Evolutionary conservation across 2,888 invertebrate genomes (phyloP), one percentile per base, ranked within the genome.

Genomic region (Hecatera dysodea): DNA sequence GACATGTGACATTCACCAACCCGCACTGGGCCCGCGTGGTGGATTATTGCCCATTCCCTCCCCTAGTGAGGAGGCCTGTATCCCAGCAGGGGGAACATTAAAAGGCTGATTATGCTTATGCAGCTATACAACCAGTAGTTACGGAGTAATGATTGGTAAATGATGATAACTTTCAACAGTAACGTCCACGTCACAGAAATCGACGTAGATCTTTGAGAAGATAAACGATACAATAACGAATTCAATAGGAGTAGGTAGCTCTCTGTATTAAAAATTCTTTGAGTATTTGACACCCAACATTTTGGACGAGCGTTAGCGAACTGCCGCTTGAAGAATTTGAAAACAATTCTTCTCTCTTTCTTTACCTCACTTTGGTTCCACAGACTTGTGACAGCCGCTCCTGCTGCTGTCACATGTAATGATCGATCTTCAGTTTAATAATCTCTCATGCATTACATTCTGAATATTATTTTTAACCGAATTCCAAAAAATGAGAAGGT

Each of bases 121-220:
- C n/a, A n/a, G n/a, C n/a, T n/a, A 22, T 22, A 42, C 52, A 61
- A 33, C 33, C 33, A 17, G 15, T 48, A 46, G 27, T 12, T n/a
- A 15, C 29, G n/a, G 11, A 44, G n/a, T 67, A 36, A 46, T 53
- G 11, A 62, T 48, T 53, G 46, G 11, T 61, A 52, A 50, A 19
- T 74, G 27, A 24, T 66, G 46, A 53, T 53, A 73, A 66, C 50
- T 52, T 55, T 56, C 39, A 57, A 64, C 36, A 39, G 15, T 27
- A 24, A 36, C 44, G 57, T 48, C 3, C 17, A 44, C 46, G 61
- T 39, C 62, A 53, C 36, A n/a, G 56, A 60, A 55, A 42, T 72
- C 42, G 33, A 44, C 36, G 27, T 62, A 44, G 44, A 55, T 46
- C 12, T 44, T 12, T 48, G 17, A 22, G 6, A 27, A 63, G 11